Conservation (phyloP, 2,888 invertebrate genomes). For the Piscicola geometra region DNA sequence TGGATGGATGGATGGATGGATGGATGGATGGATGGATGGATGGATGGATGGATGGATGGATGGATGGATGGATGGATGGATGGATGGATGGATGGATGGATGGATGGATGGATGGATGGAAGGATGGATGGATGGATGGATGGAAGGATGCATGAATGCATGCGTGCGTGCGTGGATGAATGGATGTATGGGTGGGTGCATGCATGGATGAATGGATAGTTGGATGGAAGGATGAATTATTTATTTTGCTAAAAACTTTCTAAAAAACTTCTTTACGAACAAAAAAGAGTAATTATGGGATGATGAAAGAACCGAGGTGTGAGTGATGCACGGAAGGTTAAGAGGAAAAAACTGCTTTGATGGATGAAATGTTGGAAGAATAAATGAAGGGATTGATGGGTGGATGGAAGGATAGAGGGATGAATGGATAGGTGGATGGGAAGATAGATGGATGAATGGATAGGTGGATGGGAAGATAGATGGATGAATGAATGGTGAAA, state of each 20-base stretch:
- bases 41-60: background rate
- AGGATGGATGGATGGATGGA: background rate
- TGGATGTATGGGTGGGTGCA: background rate
- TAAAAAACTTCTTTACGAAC: too few relatives aligned
- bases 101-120: constrained; percentile 7
- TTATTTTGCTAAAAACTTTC: too few relatives aligned
- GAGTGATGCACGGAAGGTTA: background rate
- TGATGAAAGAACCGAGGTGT: background rate
- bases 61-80: background rate
- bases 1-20: too few relatives aligned
- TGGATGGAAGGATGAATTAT: too few relatives aligned
- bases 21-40: background rate
- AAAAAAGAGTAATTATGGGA: too few relatives aligned
- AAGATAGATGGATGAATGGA: background rate
- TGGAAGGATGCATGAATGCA: background rate
- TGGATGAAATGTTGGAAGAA: background rate
- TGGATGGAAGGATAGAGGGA: background rate
- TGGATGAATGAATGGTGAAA: too few relatives aligned
- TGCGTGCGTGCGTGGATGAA: background rate
- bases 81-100: background rate
- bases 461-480: too few relatives aligned
- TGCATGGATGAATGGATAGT: too few relatives aligned
- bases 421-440: background rate
- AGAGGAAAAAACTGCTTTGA: background rate
- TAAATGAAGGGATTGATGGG: background rate